These are phyloP conservation scores for Helicoverpa armigera DNA, from an alignment of 1,140 invertebrate genomes.

Conservation along the genomic window DNA sequence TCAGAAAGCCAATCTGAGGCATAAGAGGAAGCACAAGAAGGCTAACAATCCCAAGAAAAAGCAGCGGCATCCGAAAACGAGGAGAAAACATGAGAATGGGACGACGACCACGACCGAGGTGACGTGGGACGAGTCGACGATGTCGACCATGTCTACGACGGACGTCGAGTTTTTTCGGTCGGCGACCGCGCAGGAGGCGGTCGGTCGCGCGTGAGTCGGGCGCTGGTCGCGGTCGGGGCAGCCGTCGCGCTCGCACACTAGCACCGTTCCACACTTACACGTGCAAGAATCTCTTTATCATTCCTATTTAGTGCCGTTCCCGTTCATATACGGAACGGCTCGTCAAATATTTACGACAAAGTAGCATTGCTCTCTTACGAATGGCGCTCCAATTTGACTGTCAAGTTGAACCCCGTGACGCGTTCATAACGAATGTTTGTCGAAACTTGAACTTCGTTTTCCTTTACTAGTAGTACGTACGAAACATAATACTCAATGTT, in stretches of 20 bases:
- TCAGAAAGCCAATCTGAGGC: slow-evolving; percentile 77
- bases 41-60: slow-evolving; percentile 81
- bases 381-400: slow-evolving; percentile 51
- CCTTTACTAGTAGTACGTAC: slow-evolving; percentile 54
- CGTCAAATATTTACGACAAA: slow-evolving; percentile 55
- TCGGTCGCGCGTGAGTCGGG: slow-evolving; percentile 78
- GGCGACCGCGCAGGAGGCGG: slow-evolving; percentile 84
- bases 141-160: slow-evolving; percentile 81
- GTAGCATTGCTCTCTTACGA: slow-evolving; percentile 65
- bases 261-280: slow-evolving; percentile 79
- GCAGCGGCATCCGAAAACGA: slow-evolving; percentile 77
- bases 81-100: slow-evolving; percentile 80
- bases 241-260: slow-evolving; percentile 82
- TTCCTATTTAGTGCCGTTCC: slow-evolving; percentile 68
- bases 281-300: slow-evolving; percentile 65
- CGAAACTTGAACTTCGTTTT: slow-evolving; percentile 52
- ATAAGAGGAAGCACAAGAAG: slow-evolving; percentile 82
- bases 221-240: slow-evolving; percentile 76
- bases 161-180: slow-evolving; percentile 86
- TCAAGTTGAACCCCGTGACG: slow-evolving; percentile 50
- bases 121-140: slow-evolving; percentile 80
- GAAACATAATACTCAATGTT: slow-evolving; percentile 58
- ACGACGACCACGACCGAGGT: slow-evolving; percentile 79
- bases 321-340: slow-evolving; percentile 49
- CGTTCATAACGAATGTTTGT: slow-evolving; percentile 46